phyloP scores from a whole-genome alignment of 2,797 vertebrate genomes.

The Gallirallus australis region DNA sequence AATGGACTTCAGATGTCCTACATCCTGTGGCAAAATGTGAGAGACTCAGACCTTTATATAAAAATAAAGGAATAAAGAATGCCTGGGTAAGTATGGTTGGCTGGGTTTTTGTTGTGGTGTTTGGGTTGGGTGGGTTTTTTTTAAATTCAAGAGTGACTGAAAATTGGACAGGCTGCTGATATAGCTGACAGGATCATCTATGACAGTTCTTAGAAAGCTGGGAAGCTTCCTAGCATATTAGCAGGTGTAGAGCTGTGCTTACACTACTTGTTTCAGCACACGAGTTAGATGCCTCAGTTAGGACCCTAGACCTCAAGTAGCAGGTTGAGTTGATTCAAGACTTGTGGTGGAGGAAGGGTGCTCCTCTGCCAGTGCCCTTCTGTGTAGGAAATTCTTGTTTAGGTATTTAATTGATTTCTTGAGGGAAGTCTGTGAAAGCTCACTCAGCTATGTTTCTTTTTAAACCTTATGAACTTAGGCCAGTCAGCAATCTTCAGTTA shows the following conservation, averaged over 20 bases:
- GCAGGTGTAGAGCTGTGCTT: neutral
- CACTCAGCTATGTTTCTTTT: neutral
- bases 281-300: accelerated
- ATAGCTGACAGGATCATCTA: neutral
- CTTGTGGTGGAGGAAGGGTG: neutral
- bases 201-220: neutral
- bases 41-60: accelerated
- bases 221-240: neutral
- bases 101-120: accelerated
- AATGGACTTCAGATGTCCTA: neutral
- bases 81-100: neutral
- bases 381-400: neutral
- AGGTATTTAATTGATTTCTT: neutral
- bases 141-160: neutral
- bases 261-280: neutral
- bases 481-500: neutral
- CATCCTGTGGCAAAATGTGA: neutral
- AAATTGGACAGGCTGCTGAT: neutral
- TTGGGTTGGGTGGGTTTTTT: neutral
- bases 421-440: neutral
- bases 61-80: neutral
- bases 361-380: neutral
- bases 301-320: neutral
- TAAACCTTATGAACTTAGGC: neutral
- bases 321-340: neutral